Percentiles rank a stretch among this genome's conserved stretches.
These are phyloP conservation scores for Charanyca ferruginea DNA, from an alignment of 2,888 invertebrate genomes.

Conservation along the genomic window DNA sequence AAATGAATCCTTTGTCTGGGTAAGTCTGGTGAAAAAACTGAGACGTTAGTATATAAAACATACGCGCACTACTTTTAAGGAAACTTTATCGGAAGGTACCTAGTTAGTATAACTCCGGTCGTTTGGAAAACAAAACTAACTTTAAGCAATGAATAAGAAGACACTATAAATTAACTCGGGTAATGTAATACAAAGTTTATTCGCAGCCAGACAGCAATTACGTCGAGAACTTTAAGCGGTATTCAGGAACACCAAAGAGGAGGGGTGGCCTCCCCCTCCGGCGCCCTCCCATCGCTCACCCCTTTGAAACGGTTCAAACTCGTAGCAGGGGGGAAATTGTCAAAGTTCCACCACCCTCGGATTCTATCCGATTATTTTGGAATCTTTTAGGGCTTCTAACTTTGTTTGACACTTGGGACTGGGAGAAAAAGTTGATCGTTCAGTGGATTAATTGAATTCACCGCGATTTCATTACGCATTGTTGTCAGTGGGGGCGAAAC, in stretches of 20 bases:
- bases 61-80: constrained; percentile 59
- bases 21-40: constrained; percentile 35
- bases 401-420: constrained; percentile 76
- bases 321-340: constrained; percentile 80
- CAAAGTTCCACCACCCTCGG: constrained; percentile 81
- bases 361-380: constrained; percentile 83
- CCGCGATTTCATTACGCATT: constrained; percentile 66
- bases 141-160: constrained; percentile 87
- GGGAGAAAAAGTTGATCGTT: constrained; percentile 70
- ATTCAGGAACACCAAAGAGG: constrained; percentile 87
- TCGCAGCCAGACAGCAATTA: constrained; percentile 90
- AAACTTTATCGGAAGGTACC: constrained; percentile 59
- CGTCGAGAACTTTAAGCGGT: constrained; percentile 87
- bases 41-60: constrained; percentile 48
- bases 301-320: constrained; percentile 81
- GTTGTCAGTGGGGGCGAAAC: constrained; percentile 59
- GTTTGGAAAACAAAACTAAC: constrained; percentile 82
- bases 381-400: constrained; percentile 80
- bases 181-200: constrained; percentile 90
- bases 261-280: constrained; percentile 69
- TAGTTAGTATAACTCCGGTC: constrained; percentile 76
- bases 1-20: constrained; percentile 50
- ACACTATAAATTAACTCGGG: constrained; percentile 88
- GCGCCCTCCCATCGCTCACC: constrained; percentile 72
- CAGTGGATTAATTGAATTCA: constrained; percentile 68